Conservation (phyloP, 2,113 vertebrate species). For the Gnathonemus echidnorhynchus region DNA sequence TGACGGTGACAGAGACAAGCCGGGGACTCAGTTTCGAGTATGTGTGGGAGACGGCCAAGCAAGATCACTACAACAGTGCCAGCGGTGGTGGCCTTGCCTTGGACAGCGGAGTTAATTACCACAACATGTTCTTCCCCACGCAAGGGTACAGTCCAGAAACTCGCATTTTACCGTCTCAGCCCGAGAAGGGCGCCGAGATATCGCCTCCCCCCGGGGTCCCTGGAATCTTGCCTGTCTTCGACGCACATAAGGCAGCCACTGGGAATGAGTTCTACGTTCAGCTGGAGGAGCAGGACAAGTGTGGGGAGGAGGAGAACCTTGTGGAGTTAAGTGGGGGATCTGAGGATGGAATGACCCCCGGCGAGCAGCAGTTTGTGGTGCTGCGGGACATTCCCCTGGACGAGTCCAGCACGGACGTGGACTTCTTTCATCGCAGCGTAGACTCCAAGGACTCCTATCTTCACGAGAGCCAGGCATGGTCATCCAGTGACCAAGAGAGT, state of each 20-base stretch:
- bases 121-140: conserved; percentile 85
- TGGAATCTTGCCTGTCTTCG: conserved; percentile 83
- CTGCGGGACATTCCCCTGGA: conserved; percentile 71
- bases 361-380: conserved; percentile 54
- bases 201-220: conserved; percentile 57
- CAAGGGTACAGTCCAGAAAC: conserved; percentile 75
- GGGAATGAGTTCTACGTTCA: conserved; percentile 91
- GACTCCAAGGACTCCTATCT: conserved; percentile 69
- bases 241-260: conserved; percentile 80
- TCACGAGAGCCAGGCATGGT: conserved; percentile 66
- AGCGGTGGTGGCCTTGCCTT: conserved; percentile 53
- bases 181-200: conserved; percentile 49
- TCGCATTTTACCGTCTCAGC: conserved; percentile 61
- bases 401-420: conserved; percentile 78
- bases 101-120: conserved; percentile 76
- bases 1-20: conserved; percentile 92
- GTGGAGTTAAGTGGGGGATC: conserved; percentile 55
- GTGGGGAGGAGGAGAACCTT: conserved; percentile 53
- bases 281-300: conserved; percentile 79
- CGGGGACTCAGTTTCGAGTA: conserved; percentile 95
- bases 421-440: conserved; percentile 73
- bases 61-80: conserved; percentile 77
- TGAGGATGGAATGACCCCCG: conserved; percentile 50
- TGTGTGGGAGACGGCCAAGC: conserved; percentile 91
- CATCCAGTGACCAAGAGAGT: conserved; percentile 68